These are phyloP conservation scores for Thalassophryne amazonica DNA, from an alignment of 2,797 vertebrate species.

Conservation along the genomic window DNA sequence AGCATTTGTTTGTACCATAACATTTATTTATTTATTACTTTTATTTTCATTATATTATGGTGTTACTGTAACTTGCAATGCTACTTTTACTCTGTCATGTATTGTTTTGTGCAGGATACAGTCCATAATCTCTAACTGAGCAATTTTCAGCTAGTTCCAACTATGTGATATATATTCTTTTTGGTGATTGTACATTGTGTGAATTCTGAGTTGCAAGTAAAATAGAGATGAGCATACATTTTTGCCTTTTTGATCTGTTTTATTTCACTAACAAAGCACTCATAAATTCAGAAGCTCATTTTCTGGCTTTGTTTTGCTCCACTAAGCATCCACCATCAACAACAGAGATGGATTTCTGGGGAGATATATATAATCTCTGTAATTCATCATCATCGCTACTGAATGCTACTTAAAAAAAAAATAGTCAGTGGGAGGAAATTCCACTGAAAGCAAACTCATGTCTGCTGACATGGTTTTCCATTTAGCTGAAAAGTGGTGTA, in stretches of 20 bases:
- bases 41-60: too few relatives aligned
- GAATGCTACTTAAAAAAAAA: constrained; percentile 72
- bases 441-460: constrained; percentile 6
- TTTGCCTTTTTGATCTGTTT: constrained; percentile 36
- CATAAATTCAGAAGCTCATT: constrained; percentile 19
- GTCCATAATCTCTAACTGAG: too few relatives aligned
- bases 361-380: constrained; percentile 85
- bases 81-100: too few relatives aligned
- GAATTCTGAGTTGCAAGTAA: too few relatives aligned
- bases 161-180: too few relatives aligned
- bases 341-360: constrained; percentile 78
- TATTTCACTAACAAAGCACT: constrained; percentile 36
- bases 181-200: too few relatives aligned
- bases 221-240: too few relatives aligned
- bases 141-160: too few relatives aligned
- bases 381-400: constrained; percentile 86
- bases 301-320: constrained; percentile 46
- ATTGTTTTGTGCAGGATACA: too few relatives aligned
- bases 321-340: constrained; percentile 77
- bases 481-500: background rate
- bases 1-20: too few relatives aligned
- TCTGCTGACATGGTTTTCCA: background rate
- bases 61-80: too few relatives aligned
- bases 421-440: constrained; percentile 24
- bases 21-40: too few relatives aligned